Evolutionary conservation across 1,140 invertebrate species (phyloP).

Genomic region (Rhynchophorus ferrugineus): DNA sequence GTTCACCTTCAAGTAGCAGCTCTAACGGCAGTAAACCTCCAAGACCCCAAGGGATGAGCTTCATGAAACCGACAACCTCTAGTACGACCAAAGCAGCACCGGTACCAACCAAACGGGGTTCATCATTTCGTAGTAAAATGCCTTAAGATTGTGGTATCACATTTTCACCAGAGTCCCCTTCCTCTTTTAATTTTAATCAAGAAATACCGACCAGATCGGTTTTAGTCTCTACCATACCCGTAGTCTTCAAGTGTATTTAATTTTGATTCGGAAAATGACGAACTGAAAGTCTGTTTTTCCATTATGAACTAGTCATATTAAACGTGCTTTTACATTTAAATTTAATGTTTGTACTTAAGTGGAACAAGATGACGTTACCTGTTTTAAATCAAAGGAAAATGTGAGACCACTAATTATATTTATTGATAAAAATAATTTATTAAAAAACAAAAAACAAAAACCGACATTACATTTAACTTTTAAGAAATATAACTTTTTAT

Average conservation of each 20-base stretch:
- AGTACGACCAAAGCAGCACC: constrained; percentile 31
- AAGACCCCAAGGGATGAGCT: constrained; percentile 23
- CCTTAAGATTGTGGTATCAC: not conserved
- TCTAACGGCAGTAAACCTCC: constrained; percentile 22
- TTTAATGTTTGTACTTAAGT: not conserved
- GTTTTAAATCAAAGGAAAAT: not conserved
- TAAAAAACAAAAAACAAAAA: not conserved
- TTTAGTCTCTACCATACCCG: too few species aligned
- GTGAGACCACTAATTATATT: not conserved
- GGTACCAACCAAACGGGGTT: not conserved
- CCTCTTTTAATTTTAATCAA: too few species aligned
- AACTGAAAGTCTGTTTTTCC: too few species aligned
- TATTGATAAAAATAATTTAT: not conserved
- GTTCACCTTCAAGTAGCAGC: constrained; percentile 14
- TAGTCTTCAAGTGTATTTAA: too few species aligned
- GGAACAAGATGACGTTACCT: not conserved
- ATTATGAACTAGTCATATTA: not conserved
- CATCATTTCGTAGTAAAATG: not conserved
- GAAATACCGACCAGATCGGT: too few species aligned
- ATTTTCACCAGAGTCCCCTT: too few species aligned
- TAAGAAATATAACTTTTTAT: not conserved
- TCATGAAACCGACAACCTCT: constrained; percentile 36
- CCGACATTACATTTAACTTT: too few species aligned
- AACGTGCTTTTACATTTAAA: not conserved
- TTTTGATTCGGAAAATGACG: too few species aligned